phyloP scores from a whole-genome alignment of 2,888 invertebrate genomes.

The Vandiemenella viatica region DNA sequence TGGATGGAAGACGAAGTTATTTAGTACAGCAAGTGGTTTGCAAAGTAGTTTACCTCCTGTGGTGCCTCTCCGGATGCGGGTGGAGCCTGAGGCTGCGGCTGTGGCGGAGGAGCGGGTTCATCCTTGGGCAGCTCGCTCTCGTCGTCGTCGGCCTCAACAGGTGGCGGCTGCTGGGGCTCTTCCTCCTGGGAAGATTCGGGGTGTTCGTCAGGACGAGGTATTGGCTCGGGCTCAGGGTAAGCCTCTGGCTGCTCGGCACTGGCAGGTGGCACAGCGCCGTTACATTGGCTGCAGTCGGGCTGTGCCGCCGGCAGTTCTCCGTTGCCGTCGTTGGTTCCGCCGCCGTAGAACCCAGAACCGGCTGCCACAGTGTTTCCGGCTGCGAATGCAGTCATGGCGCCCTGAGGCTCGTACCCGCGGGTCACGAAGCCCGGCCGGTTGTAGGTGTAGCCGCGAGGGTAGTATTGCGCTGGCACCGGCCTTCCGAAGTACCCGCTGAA shows the following conservation, averaged over 20 bases:
- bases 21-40: too few relatives aligned
- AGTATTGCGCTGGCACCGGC: constrained; percentile 15
- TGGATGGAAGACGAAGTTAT: too few relatives aligned
- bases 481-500: constrained; percentile 22
- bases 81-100: too few relatives aligned
- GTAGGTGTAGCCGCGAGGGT: too few relatives aligned
- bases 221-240: background rate
- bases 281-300: constrained; percentile 5
- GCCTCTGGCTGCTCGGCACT: background rate
- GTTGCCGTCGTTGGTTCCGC: too few relatives aligned
- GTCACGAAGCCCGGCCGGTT: constrained; percentile 10
- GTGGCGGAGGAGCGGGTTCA: too few relatives aligned
- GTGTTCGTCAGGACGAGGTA: background rate
- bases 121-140: background rate
- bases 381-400: constrained; percentile 29
- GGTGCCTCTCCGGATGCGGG: background rate
- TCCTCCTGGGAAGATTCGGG: background rate
- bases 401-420: constrained; percentile 22
- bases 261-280: background rate
- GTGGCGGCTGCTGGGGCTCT: background rate
- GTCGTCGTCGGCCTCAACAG: background rate
- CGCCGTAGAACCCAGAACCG: constrained; percentile 26
- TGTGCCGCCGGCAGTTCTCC: background rate
- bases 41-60: background rate
- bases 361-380: constrained; percentile 28